Evolutionary conservation across 1,140 invertebrate species (phyloP).

Genomic region (Rhyzopertha dominica): DNA sequence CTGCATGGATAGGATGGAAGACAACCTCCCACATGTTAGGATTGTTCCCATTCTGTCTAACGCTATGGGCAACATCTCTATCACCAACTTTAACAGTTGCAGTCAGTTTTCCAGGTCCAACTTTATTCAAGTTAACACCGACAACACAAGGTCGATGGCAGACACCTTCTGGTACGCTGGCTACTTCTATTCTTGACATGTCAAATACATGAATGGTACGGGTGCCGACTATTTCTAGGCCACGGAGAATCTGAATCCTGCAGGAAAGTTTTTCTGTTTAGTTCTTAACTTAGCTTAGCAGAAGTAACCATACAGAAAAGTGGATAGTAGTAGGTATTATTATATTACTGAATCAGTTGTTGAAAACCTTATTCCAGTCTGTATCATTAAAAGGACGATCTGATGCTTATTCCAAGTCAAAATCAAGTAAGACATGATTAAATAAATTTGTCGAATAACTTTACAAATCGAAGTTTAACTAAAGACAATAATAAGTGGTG

Average conservation of each 20-base stretch:
- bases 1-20: conserved; percentile 76
- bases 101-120: conserved; percentile 76
- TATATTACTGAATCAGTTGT: too few relatives aligned
- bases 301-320: too few relatives aligned
- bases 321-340: too few relatives aligned
- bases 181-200: conserved; percentile 67
- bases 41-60: conserved; percentile 62
- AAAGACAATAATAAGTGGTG: too few relatives aligned
- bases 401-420: too few relatives aligned
- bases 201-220: conserved; percentile 79
- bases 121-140: conserved; percentile 64
- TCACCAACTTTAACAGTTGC: conserved; percentile 74
- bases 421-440: too few relatives aligned
- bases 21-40: conserved; percentile 72
- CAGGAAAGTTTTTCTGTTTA: too few relatives aligned
- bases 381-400: too few relatives aligned
- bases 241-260: conserved; percentile 32
- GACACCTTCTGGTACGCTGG: conserved; percentile 52
- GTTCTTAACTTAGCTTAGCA: too few relatives aligned
- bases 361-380: too few relatives aligned
- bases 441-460: too few relatives aligned
- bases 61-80: conserved; percentile 71
- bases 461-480: too few relatives aligned
- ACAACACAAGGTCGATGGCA: conserved; percentile 70
- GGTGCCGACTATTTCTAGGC: conserved; percentile 45